A percentile compares a stretch with the other conserved stretches of the same genome.
phyloP scores from a whole-genome alignment of 2,797 vertebrate species.

The Poeciliopsis presidionis region DNA sequence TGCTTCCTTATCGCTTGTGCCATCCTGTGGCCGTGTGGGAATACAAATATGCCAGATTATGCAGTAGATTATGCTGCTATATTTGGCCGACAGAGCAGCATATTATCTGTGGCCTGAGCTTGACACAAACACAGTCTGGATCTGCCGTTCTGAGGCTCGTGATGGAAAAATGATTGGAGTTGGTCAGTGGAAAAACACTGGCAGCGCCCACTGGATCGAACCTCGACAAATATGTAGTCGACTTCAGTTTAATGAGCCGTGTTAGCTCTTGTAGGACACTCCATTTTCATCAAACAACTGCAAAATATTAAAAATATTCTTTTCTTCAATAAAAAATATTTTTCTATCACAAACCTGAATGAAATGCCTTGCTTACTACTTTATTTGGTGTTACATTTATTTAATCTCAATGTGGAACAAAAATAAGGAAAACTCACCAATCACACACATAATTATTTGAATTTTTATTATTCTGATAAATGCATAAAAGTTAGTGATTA shows the following conservation, averaged over 20 bases:
- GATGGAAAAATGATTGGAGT: neutral
- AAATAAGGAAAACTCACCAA: neutral
- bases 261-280: neutral
- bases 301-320: neutral
- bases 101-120: slow-evolving; percentile 10
- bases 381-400: neutral
- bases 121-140: neutral
- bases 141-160: neutral
- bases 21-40: slow-evolving; percentile 8
- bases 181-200: neutral
- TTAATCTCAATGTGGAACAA: neutral
- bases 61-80: slow-evolving; percentile 38
- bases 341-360: neutral
- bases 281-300: neutral
- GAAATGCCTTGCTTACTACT: neutral
- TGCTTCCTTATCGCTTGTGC: slow-evolving; percentile 22
- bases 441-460: neutral
- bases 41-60: slow-evolving; percentile 55
- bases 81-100: slow-evolving; percentile 21
- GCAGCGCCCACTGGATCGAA: neutral
- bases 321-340: neutral
- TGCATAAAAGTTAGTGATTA: neutral
- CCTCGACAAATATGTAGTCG: neutral
- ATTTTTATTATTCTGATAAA: neutral
- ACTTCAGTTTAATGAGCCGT: neutral